Evolutionary conservation across 2,888 invertebrate genomes (phyloP), one percentile per base, ranked within the genome.

Genomic region (Silvanus unidentatus): DNA sequence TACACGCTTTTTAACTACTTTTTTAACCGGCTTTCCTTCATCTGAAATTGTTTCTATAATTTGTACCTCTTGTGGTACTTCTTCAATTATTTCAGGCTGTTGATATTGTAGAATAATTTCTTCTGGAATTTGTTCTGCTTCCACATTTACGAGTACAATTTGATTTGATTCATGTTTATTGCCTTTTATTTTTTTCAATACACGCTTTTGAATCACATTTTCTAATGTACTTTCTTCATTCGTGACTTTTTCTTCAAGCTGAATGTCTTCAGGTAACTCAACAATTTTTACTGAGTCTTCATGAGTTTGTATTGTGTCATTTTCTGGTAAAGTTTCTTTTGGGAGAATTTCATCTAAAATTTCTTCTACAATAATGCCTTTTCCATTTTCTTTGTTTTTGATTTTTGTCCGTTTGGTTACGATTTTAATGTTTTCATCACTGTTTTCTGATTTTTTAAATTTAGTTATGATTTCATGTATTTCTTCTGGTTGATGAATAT

Each of bases 401-500:
- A 78, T 58, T 45, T 76, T 75, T 1, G 79, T 80, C 55, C 78
- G 60, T 62, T 79, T 80, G 1, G 79, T 79, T 65, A 77, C 75
- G 12, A 77, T 71, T 67, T 76, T 75, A 47, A 72, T 74, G 5
- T 77, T 75, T 66, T 77, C 77, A n/a, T 69, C 66, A 43, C 73
- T 70, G 15, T 74, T 77, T 8, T 77, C 73, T 34, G 71, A 64
- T 63, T 73, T 71, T 53, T 76, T 68, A 55, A 80, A 80, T 66
- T 77, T 79, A 1, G 79, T 80, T 30, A 80, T 64, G 12, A 79
- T 78, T 73, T 80, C 80, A 67, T 79, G 77, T 35, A 74, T 73
- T 73, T 79, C 78, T 69, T 78, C 61, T 49, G 58, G 60, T 59
- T 63, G 57, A 60, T 58, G 59, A 52, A 64, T 60, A 51, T 66